Percentiles rank a stretch among this genome's conserved stretches.
Conservation (phyloP, 2,113 vertebrate genomes). For the Malurus elegans region DNA sequence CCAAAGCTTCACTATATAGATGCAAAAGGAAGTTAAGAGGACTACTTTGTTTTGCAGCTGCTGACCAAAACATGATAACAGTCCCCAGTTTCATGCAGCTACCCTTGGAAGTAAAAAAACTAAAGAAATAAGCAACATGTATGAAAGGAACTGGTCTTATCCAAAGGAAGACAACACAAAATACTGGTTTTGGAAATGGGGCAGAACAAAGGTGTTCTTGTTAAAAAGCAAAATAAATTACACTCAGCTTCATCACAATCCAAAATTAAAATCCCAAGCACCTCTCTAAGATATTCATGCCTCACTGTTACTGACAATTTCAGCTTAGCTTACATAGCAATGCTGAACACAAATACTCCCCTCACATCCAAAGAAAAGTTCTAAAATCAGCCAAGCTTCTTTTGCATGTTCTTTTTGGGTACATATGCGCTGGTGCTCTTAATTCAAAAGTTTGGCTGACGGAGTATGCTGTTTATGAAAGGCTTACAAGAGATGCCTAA, state of each 20-base stretch:
- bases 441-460: background rate
- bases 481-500: background rate
- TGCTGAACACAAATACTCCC: background rate
- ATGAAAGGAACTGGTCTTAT: background rate
- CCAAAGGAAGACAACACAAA: background rate
- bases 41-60: background rate
- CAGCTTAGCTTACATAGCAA: background rate
- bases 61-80: background rate
- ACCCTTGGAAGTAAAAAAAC: background rate
- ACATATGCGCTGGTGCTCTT: background rate
- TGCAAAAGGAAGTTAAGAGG: background rate
- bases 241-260: background rate
- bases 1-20: background rate
- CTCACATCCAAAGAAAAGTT: background rate
- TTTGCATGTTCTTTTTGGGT: fast-evolving
- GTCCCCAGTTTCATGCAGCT: background rate
- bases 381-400: background rate
- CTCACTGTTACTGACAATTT: background rate
- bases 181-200: background rate
- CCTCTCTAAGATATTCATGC: background rate
- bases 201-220: background rate
- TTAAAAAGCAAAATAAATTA: background rate
- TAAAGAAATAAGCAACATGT: background rate
- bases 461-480: background rate
- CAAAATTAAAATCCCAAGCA: background rate